Base-by-base conservation (phyloP, 2,797 vertebrate genomes). In the Arvicola amphibius region DNA sequence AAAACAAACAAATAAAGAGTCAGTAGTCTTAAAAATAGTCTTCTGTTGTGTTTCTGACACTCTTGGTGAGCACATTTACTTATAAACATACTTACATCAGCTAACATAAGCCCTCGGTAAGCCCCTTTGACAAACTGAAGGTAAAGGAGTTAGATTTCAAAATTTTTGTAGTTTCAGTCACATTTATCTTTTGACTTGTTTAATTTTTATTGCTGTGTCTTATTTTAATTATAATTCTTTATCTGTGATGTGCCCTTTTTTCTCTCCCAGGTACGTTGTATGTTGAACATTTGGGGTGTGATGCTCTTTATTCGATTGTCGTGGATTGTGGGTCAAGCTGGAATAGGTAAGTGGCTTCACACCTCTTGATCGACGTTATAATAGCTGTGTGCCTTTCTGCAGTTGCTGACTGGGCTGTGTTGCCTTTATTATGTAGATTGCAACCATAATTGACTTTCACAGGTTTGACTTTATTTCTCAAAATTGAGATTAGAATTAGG, bases 281-380 rank as follows among this genome's bases (percentile, higher is more conserved):
- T 99, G 99, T 98, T 99, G 98, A 99, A 99, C 99, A 99, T 99
- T 81, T 99, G 99, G 99, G 99, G 99, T 90, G 99, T 99, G 97
- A 99, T 99, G 99, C 99, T 99, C 88, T 99, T 99, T 98, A 99
- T 99, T 98, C 99, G 99, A 92, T 99, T 99, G 92, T 99, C 99
- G 2, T 99, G 99, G 99, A 99, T 99, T 96, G 99, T 99, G 76
- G 99, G 99, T 96, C 99, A 99, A 91, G 99, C 99, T 98, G 99
- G 99, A 89, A 99, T 99, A 97, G 99, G 99, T 99, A 99, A 98
- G 99, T 97, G 27, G 77, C 92, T 92, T 65, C 53, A 56, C 43
- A 56, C 78, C 88, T 6, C 46, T 94, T 89, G 29, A 67, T 61
- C 63, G 92, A 32, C 92, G 69, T 37, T 65, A 19, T 74, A 37